Base-by-base conservation (phyloP, 2,797 vertebrate species). In the Esox masquinongy region DNA sequence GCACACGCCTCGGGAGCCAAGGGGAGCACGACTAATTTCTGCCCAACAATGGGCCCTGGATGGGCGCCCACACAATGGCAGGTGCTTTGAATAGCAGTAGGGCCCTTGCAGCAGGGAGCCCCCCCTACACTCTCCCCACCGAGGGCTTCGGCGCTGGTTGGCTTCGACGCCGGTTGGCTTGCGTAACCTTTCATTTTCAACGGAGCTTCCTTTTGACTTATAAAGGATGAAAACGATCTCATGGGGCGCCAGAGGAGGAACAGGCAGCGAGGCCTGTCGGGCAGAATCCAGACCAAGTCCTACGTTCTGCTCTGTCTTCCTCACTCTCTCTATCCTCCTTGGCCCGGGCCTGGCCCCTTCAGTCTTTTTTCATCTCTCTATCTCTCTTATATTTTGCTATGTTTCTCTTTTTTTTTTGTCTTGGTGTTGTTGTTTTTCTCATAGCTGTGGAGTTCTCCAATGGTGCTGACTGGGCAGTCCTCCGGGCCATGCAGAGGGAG, bases 141-240 rank as follows among this genome's bases (percentile, higher is more conserved):
- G 72, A 91, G 87, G 89, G 84, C 87, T 82, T 17, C 79, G 81
- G 83, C 85, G 88, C 84, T 15, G n/a, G 14, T 19, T 70, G 56
- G 56, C 56, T 24, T 24, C 56, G 22, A 14, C 24, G n/a, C 56
- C 19, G 56, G 88, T 83, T 87, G 88, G 86, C 89, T 92, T 91
- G 89, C 81, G 82, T 93, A 94, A 94, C 93, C 93, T 94, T 90
- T 92, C 86, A 90, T 92, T 92, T 92, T 91, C 86, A 86, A 89
- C 74, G 43, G 75, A 87, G 87, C 87, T 90, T 92, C 91, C 90
- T 91, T 93, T 93, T 93, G 91, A 93, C 93, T 94, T 88, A 90
- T 94, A 93, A 93, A 93, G 92, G 91, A 91, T 92, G 92, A 93
- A 93, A 93, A 93, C 78, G 87, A 93, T 94, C 94, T 94, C 93